Evolutionary conservation across 1,140 invertebrate genomes (phyloP), one percentile per base, ranked within the genome.

Genomic region (Scaptomyza hsui): DNA sequence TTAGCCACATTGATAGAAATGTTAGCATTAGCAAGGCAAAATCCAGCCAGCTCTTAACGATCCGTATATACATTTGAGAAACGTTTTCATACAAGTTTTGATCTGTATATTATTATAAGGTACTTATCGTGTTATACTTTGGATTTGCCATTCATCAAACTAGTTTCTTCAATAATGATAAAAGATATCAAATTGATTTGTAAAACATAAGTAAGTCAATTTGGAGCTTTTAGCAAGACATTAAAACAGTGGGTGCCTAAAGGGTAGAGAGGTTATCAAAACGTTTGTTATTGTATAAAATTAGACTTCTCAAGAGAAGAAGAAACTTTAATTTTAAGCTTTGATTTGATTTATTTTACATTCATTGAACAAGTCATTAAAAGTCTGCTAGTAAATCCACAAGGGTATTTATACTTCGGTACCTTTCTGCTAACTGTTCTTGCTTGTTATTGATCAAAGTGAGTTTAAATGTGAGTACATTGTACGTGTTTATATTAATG

Each of bases 401-500:
- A 3, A 41, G 19, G 9, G 35, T 26, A 24, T 55, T 16, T 3
- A 15, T 13, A 5, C 29, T 19, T 13, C 29, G 1, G 12, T 12
- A 55, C 3, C 19, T 6, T n/a, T 1, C 13, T 7, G 6, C 1
- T 42, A 26, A 55, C 52, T 21, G 52, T 55, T 53, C 7, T 39
- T 4, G 37, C 6, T 15, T 12, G 18, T 41, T 39, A n/a, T 39
- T 52, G 18, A 6, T 13, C 37, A 41, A 18, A 29, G 35, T n/a
- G 5, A 19, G 13, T 55, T 12, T 44, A 29, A 53, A n/a, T 63
- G 4, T 19, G 4, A 15, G 24, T 41, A 24, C 16, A 18, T 52
- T 53, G 49, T 60, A 59, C 19, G 47, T 52, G 48, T 39, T 51
- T 41, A 29, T 39, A 29, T 61, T 52, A 61, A 60, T 52, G 60